Base-by-base conservation (phyloP, 2,113 vertebrate genomes). In the Marmota monax region DNA sequence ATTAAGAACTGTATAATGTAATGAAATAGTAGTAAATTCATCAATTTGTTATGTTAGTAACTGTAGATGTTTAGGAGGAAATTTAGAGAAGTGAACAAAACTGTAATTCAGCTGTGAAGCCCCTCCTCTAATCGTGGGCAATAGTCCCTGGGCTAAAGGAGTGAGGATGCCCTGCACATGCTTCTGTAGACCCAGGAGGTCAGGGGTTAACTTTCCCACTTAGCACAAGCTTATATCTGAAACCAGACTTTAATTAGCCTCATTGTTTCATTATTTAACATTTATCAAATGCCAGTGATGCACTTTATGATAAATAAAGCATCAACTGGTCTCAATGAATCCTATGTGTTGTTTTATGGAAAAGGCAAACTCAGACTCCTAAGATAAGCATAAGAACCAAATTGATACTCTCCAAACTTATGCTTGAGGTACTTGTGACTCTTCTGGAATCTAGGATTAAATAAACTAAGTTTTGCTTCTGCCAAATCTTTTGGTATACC, bases 231-330 rank as follows among this genome's bases (percentile, higher is more conserved):
- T 83, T 67, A 65, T 74, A n/a, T n/a, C 78, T 72, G 69, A 70
- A 67, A 84, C 16, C 29, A 91, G 20, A 12, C 53, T 79, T 86
- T 86, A 32, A 70, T 90, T 84, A 85, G 39, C 27, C 32, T 89
- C n/a, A 56, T 32, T 58, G 27, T 34, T 92, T 69, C 69, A 88
- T 45, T 90, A 84, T 73, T 83, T 93, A 77, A 93, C 61, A 80
- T 51, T 93, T 69, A 88, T 88, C 25, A 72, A 89, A 85, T 92
- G 25, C 7, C 61, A 51, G 18, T 72, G 65, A 70, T 80, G 29
- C 0, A 69, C 5, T 96, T 96, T 72, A 65, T 84, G 34, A 69
- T 93, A 63, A 92, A 67, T 82, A 39, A 83, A 85, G 90, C 45
- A 63, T 48, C 80, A 63, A 0, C 48, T 74, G 69, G 69, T 79